phyloP scores from a whole-genome alignment of 2,797 vertebrate species.

The Naso thynnoides region DNA sequence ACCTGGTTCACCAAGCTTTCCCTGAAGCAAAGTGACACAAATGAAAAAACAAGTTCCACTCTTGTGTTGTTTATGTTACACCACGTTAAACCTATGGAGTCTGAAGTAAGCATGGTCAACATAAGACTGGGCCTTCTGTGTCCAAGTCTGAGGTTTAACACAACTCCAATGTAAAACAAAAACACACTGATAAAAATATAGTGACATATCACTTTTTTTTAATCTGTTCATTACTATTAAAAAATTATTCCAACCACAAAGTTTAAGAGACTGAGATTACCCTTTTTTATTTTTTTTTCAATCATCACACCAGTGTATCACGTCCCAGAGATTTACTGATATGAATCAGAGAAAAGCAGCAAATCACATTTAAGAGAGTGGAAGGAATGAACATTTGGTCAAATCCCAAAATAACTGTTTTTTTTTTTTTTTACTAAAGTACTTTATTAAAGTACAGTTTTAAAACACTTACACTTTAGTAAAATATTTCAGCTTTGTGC shows the following conservation, averaged over 20 bases:
- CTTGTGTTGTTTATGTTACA: too few relatives aligned
- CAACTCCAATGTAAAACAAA: too few relatives aligned
- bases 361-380: background rate
- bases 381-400: background rate
- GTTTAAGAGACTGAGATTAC: too few relatives aligned
- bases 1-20: slow-evolving; percentile 80
- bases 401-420: too few relatives aligned
- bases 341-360: background rate
- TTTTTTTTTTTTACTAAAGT: too few relatives aligned
- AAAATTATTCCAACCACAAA: too few relatives aligned
- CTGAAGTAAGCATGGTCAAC: background rate
- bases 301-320: background rate
- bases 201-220: too few relatives aligned
- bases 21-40: slow-evolving; percentile 67
- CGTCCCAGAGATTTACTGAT: background rate
- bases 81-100: too few relatives aligned
- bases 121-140: background rate
- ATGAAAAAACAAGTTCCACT: slow-evolving; percentile 11
- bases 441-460: background rate
- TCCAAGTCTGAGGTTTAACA: too few relatives aligned
- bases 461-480: background rate
- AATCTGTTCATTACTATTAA: too few relatives aligned
- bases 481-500: background rate
- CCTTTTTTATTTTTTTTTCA: too few relatives aligned
- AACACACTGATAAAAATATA: too few relatives aligned